Base-by-base conservation (phyloP, 2,797 vertebrate genomes). In the Bovichtus diacanthus region DNA sequence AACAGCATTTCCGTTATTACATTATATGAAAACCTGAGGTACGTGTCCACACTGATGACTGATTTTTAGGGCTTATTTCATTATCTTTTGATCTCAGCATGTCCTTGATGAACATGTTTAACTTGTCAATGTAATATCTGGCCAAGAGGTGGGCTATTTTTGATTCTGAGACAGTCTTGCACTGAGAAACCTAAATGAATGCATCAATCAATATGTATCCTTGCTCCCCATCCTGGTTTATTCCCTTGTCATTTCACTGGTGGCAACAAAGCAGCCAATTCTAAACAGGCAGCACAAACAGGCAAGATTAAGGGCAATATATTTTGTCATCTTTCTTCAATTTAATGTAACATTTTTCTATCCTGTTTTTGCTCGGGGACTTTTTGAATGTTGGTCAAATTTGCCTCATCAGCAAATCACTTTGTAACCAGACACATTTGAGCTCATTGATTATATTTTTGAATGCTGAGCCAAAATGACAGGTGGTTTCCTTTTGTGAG, bases 151-250 rank as follows among this genome's bases (percentile, higher is more conserved):
- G 53, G 21, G 19, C 21, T 70, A 56, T 79, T 80, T 47, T 65
- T 87, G 65, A 84, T 74, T 84, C 64, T 72, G 36, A 41, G 74
- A 60, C 60, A 51, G 59, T 78, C 62, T 64, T 47, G 36, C 54
- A 2, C 70, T 79, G 58, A 81, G 78, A 70, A 70, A 76, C 65
- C 54, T 51, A 85, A 84, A 82, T 78, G 59, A 87, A 80, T 74
- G 61, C 67, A 81, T 85, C 67, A 84, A 84, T 85, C 78, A 77
- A 63, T 74, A 79, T 58, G 49, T 54, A 25, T 29, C 29, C 44
- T 50, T 41, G 18, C 66, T 76, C 63, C 25, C 51, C 34, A 51
- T 31, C 39, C 51, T 43, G 60, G 43, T 75, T 78, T 80, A 76
- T 82, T 72, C 44, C 53, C 77, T 31, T 70, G 67, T 74, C 71